Conservation (phyloP, 2,797 vertebrate genomes). For the Pangasius sanitwongsei region DNA sequence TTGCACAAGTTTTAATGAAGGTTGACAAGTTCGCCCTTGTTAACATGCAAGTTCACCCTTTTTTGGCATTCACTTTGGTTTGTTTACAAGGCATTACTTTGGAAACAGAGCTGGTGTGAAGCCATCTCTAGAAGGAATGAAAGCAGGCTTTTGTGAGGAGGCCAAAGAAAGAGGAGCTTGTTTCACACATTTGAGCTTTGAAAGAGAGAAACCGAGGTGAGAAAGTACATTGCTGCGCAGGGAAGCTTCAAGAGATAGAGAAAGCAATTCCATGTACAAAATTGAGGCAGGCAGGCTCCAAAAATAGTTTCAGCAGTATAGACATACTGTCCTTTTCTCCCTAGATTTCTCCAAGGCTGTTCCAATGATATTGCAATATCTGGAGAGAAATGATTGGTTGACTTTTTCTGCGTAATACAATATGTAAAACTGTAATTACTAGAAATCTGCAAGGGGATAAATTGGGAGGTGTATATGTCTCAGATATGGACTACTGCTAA, state of each 20-base stretch:
- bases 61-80: conserved; percentile 49
- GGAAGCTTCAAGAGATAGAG: conserved; percentile 23
- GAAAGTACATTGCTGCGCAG: conserved; percentile 39
- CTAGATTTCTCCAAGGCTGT: conserved; percentile 28
- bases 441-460: background rate
- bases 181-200: conserved; percentile 61
- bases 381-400: conserved; percentile 16
- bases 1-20: conserved; percentile 36
- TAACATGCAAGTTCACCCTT: conserved; percentile 36
- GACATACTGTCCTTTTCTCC: conserved; percentile 26
- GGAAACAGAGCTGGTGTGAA: conserved; percentile 56
- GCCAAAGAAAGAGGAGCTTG: conserved; percentile 74
- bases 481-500: background rate
- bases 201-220: conserved; percentile 55
- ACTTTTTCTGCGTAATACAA: background rate
- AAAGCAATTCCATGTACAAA: conserved; percentile 37
- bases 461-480: background rate
- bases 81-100: conserved; percentile 56
- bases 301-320: conserved; percentile 32
- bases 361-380: conserved; percentile 27
- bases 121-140: conserved; percentile 62
- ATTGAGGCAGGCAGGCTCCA: conserved; percentile 32
- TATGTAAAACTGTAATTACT: background rate
- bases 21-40: conserved; percentile 27
- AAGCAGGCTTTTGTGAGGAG: conserved; percentile 73